Evolutionary conservation across 2,888 invertebrate species (phyloP).

Genomic region (Drosophila conformis): DNA sequence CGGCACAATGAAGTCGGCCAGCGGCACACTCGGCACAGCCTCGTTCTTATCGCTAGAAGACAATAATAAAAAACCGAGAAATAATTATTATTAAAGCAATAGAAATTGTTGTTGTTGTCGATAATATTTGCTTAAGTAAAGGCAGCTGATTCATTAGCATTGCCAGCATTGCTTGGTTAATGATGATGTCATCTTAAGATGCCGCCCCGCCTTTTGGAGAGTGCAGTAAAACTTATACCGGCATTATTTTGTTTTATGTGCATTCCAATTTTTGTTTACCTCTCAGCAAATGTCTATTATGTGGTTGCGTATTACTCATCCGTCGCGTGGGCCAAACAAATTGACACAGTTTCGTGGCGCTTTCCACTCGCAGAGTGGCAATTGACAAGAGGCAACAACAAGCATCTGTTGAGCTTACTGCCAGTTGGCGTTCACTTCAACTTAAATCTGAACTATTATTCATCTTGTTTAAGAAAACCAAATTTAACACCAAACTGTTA

Average conservation of each 20-base stretch:
- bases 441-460: not conserved
- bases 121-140: conserved; percentile 9
- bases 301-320: conserved; percentile 60
- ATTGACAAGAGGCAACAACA: conserved; percentile 5
- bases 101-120: conserved; percentile 22
- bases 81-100: conserved; percentile 8
- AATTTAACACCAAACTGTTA: not conserved
- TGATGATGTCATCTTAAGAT: conserved; percentile 48
- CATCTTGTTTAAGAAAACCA: not conserved
- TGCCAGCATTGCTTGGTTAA: conserved; percentile 1
- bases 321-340: conserved; percentile 49
- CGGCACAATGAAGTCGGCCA: conserved; percentile 62
- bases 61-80: not conserved
- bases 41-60: conserved; percentile 53
- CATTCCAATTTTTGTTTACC: conserved; percentile 40
- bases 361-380: conserved; percentile 22
- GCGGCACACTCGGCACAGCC: conserved; percentile 53
- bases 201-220: conserved; percentile 16
- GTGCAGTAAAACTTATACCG: conserved; percentile 18
- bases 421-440: not conserved
- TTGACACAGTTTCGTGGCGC: conserved; percentile 62
- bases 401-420: conserved; percentile 28
- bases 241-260: conserved; percentile 8
- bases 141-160: conserved; percentile 70
- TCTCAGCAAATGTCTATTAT: conserved; percentile 52